Base-by-base conservation (phyloP, 2,797 vertebrate genomes). In the Ambastaia sidthimunki region DNA sequence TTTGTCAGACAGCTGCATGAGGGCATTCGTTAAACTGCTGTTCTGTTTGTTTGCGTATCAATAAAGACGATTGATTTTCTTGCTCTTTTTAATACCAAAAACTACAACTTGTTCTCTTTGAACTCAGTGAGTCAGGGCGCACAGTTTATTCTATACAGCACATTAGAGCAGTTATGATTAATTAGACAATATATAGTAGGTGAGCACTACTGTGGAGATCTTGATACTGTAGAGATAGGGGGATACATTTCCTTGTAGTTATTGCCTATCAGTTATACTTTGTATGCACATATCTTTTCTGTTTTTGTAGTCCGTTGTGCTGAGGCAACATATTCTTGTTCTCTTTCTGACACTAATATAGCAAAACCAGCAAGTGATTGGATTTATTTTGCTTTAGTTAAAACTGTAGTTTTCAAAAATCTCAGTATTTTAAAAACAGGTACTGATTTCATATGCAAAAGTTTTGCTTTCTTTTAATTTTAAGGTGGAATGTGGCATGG, bases 81-180 rank as follows among this genome's bases (percentile, higher is more conserved):
- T 41, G 1, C 21, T 48, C 18, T 59, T 77, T 69, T 34, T n/a
- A n/a, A n/a, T n/a, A n/a, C n/a, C n/a, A n/a, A n/a, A n/a, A n/a
- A n/a, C n/a, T n/a, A n/a, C n/a, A n/a, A n/a, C n/a, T n/a, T n/a
- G n/a, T n/a, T n/a, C n/a, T n/a, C n/a, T n/a, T n/a, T n/a, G n/a
- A n/a, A n/a, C n/a, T n/a, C n/a, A n/a, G n/a, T n/a, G n/a, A n/a
- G n/a, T n/a, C n/a, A n/a, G n/a, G n/a, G n/a, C n/a, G n/a, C n/a
- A n/a, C n/a, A n/a, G n/a, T n/a, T n/a, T n/a, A n/a, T 57, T 69
- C 28, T n/a, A 25, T 69, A 9, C 15, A 57, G 59, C 54, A 23
- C 63, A 62, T 19, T n/a, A 60, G 59, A 48, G 59, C 23, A 52
- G 34, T 19, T 28, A 57, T 75, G 78, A 81, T 83, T 81, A 78